Evolutionary conservation across 2,888 invertebrate species (phyloP), one percentile per base, ranked within the genome.

Genomic region (Orchesellides sinensis): DNA sequence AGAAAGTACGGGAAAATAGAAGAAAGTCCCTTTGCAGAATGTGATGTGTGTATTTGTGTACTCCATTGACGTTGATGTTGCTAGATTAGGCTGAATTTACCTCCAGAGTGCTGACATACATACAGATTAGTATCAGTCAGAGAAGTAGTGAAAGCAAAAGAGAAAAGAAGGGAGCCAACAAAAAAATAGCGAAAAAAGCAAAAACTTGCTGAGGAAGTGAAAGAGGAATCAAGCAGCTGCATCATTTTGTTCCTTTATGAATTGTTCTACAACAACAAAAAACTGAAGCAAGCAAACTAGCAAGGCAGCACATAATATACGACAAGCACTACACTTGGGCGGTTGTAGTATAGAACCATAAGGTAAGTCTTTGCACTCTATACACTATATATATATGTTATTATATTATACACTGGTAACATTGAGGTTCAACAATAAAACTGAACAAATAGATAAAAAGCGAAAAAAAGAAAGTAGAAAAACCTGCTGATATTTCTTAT

Each of bases 31-130:
- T 12, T 25, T 21, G 61, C 19, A 52, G 59, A 61, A 21, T 63
- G 63, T 63, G 63, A 63, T 49, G 49, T 66, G 72, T 72, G 65
- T 80, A 56, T 80, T 80, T 72, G 63, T 79, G 72, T 29, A 65
- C 56, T 59, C 65, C 66, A 80, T 80, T 80, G 80, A 80, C 80
- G 69, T 66, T 80, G 79, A 63, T 79, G 54, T 59, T 80, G 32
- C 65, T 80, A 66, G 54, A 80, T 80, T 80, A 65, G 65, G 66
- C 12, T 29, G 80, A 72, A 80, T 65, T 80, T 80, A 56, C 66
- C 72, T 72, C 66, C 29, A 54, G 65, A 72, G 65, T 66, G 80
- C 80, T 80, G 80, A 80, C 80, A 80, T 63, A 80, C 72, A 80
- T 80, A 80, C 80, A 72, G 80, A 72, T 72, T 65, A 80, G 72